Evolutionary conservation across 2,797 vertebrate genomes (phyloP).

Genomic region (Sternotherus odoratus): DNA sequence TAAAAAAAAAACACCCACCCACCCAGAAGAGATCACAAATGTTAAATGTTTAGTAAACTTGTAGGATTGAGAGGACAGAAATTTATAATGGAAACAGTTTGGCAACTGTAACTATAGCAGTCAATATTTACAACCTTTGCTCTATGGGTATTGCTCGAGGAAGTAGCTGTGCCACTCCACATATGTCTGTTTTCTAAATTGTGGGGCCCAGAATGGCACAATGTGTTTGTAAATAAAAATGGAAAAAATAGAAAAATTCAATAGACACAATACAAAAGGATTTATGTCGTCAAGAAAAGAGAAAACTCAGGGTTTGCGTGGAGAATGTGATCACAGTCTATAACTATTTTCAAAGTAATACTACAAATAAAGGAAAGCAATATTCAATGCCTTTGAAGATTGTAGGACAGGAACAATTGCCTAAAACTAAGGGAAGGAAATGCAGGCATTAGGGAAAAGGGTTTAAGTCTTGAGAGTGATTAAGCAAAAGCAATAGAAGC

Average conservation of each 20-base stretch:
- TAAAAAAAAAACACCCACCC: background rate
- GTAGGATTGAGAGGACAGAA: background rate
- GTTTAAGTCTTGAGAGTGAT: conserved; percentile 1
- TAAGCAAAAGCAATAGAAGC: background rate
- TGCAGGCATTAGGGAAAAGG: background rate
- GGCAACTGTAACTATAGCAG: background rate
- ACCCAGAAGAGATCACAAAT: fast-evolving
- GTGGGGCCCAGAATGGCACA: background rate
- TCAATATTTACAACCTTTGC: background rate
- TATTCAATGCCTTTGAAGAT: background rate
- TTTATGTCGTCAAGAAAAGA: background rate
- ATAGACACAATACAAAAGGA: background rate
- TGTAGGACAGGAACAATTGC: background rate
- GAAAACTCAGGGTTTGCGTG: background rate
- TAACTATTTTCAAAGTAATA: background rate
- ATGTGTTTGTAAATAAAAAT: background rate
- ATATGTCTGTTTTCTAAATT: background rate
- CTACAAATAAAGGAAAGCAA: background rate
- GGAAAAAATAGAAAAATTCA: background rate
- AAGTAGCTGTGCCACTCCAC: background rate
- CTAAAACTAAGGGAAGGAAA: background rate
- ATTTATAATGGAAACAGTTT: background rate
- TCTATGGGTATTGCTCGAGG: background rate
- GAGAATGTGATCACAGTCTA: background rate
- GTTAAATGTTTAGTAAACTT: background rate